A percentile compares a stretch with the other conserved stretches of the same genome.
These are phyloP conservation scores for Bombus waltoni DNA, from an alignment of 1,140 invertebrate species.

Conservation along the genomic window DNA sequence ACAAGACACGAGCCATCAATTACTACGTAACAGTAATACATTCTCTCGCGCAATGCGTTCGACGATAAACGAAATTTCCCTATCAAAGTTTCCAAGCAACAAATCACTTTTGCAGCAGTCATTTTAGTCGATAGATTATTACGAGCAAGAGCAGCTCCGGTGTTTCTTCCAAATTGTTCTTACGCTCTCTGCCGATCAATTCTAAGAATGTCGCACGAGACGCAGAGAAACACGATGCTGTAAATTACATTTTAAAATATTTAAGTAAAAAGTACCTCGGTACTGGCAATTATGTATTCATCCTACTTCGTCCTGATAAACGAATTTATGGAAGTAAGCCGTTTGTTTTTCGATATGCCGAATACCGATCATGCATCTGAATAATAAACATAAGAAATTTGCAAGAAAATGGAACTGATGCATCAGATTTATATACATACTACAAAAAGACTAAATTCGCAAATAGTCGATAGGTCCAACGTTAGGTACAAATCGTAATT, in stretches of 20 bases:
- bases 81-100: not conserved
- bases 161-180: not conserved
- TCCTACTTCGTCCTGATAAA: not conserved
- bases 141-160: not conserved
- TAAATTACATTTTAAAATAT: too few species aligned
- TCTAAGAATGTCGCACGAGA: too few species aligned
- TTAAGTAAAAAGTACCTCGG: not conserved
- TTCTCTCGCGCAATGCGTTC: not conserved
- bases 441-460: not conserved
- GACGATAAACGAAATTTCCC: not conserved
- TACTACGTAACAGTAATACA: too few species aligned
- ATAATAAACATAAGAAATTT: not conserved
- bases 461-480: too few species aligned
- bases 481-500: not conserved
- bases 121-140: not conserved
- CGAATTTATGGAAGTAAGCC: not conserved
- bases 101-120: not conserved
- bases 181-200: too few species aligned
- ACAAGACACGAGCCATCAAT: not conserved
- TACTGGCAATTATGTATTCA: not conserved
- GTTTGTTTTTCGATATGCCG: not conserved
- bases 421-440: not conserved
- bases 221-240: too few species aligned
- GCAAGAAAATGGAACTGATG: not conserved
- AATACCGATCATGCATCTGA: not conserved